Evolutionary conservation across 2,797 vertebrate species (phyloP).

Genomic region (Tauraco hartlaubi): DNA sequence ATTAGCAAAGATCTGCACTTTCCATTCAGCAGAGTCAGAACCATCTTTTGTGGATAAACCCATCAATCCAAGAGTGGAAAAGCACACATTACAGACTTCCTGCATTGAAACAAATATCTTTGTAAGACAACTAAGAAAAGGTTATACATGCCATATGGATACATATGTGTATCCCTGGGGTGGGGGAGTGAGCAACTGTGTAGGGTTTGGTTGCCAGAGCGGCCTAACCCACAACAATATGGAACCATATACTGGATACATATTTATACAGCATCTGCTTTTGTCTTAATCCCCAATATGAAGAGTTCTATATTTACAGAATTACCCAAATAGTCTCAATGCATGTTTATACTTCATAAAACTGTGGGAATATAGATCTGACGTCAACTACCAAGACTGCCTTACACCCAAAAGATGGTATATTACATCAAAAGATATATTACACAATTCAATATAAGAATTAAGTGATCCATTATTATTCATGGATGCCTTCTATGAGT

Average conservation of each 20-base stretch:
- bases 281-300: not conserved
- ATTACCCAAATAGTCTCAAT: not conserved
- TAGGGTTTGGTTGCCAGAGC: no score
- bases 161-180: no score
- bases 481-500: not conserved
- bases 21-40: not conserved
- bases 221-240: no score
- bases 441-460: not conserved
- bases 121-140: not conserved
- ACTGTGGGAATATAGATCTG: not conserved
- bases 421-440: not conserved
- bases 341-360: not conserved
- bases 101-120: not conserved
- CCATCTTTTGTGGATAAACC: not conserved
- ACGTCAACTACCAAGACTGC: not conserved
- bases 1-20: not conserved
- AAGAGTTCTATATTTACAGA: not conserved
- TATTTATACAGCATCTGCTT: not conserved
- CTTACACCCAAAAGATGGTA: not conserved
- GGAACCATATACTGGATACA: not conserved
- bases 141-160: not conserved
- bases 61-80: not conserved
- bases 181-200: no score
- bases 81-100: not conserved
- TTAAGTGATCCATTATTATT: not conserved